These are phyloP conservation scores for Gymnoscopelus microlampas DNA, from an alignment of 2,797 vertebrate species.

Conservation along the genomic window DNA sequence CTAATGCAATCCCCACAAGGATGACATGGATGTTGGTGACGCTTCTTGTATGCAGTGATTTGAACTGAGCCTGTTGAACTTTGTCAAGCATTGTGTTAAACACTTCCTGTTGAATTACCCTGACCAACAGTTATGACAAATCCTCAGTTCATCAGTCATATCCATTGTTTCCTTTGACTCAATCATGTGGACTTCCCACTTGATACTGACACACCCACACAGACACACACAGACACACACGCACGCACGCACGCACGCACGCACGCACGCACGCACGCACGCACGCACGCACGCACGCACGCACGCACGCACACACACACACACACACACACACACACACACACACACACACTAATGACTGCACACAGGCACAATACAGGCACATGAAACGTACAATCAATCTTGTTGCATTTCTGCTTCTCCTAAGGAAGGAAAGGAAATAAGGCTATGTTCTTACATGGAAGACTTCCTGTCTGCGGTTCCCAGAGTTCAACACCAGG, in stretches of 20 bases:
- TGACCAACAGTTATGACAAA: conserved; percentile 1
- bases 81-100: conserved; percentile 2
- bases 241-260: conserved; percentile 32
- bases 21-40: too few relatives aligned
- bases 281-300: too few relatives aligned
- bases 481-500: conserved; percentile 41
- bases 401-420: too few relatives aligned
- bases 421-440: too few relatives aligned
- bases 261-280: neutral
- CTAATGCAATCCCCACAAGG: too few relatives aligned
- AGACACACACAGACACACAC: conserved; percentile 23
- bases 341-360: too few relatives aligned
- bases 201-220: neutral
- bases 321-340: too few relatives aligned
- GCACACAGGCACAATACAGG: too few relatives aligned
- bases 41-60: too few relatives aligned
- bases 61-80: neutral
- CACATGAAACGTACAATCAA: too few relatives aligned
- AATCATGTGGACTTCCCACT: conserved; percentile 15
- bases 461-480: conserved; percentile 12
- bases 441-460: conserved; percentile 11
- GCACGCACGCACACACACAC: too few relatives aligned
- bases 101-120: neutral
- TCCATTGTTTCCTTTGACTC: conserved; percentile 4
- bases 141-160: conserved; percentile 1